A percentile compares a stretch with the other conserved stretches of the same genome.
phyloP scores from a whole-genome alignment of 2,113 vertebrate genomes.

The Tenrec ecaudatus region DNA sequence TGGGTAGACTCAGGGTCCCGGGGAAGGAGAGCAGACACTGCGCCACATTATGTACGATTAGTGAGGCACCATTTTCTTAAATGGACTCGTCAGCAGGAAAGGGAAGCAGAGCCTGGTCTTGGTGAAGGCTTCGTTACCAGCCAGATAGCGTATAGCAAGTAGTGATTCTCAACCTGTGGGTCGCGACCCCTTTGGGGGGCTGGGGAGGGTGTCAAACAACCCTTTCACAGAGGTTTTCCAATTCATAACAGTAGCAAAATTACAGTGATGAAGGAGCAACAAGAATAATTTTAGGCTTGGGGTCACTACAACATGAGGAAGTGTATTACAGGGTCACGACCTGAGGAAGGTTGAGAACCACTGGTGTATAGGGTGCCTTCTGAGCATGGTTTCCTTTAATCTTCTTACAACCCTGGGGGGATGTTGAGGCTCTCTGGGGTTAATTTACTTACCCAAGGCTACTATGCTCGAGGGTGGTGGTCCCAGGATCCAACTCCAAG shows the following conservation, averaged over 20 bases:
- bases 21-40: not conserved
- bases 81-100: not conserved
- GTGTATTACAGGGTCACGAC: too few relatives aligned
- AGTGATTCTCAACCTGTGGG: too few relatives aligned
- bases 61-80: not conserved
- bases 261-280: too few relatives aligned
- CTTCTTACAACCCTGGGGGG: not conserved
- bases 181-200: too few relatives aligned
- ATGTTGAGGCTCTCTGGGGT: not conserved
- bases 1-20: not conserved
- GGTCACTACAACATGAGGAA: too few relatives aligned
- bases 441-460: not conserved
- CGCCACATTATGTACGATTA: not conserved
- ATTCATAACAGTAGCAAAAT: too few relatives aligned
- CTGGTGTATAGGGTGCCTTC: not conserved
- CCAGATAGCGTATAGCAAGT: too few relatives aligned
- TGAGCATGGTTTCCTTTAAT: not conserved
- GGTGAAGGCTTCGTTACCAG: not conserved
- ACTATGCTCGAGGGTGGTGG: not conserved
- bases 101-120: not conserved
- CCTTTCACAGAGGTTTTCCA: too few relatives aligned
- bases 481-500: not conserved
- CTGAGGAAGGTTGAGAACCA: not conserved
- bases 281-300: too few relatives aligned
- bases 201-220: too few relatives aligned